Evolutionary conservation across 1,140 invertebrate species (phyloP).

Genomic region (Cydia splendana): DNA sequence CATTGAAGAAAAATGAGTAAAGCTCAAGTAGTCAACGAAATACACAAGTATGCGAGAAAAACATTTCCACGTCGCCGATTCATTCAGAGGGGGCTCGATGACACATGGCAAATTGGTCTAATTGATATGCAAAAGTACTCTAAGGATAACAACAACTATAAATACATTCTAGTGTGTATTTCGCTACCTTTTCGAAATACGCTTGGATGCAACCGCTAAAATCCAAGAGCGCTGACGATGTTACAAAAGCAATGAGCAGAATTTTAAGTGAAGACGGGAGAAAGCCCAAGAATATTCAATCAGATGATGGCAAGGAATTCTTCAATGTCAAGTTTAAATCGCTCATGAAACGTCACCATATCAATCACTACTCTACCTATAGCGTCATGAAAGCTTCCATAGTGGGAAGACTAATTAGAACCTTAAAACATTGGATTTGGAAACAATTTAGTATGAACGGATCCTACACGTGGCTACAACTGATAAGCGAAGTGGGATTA

Average conservation of each 20-base stretch:
- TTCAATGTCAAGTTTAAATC: constrained; percentile 58
- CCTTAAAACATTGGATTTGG: constrained; percentile 55
- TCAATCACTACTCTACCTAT: constrained; percentile 73
- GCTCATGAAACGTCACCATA: constrained; percentile 55
- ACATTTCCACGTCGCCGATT: constrained; percentile 59
- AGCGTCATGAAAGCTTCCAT: constrained; percentile 71
- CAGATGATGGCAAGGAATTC: constrained; percentile 74
- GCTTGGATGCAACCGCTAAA: constrained; percentile 72
- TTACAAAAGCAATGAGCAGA: constrained; percentile 40
- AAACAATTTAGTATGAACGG: constrained; percentile 67
- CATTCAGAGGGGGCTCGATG: constrained; percentile 60
- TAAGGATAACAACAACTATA: constrained; percentile 63
- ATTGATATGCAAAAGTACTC: constrained; percentile 61
- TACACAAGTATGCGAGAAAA: constrained; percentile 35
- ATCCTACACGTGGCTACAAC: constrained; percentile 59
- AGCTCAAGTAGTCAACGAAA: constrained; percentile 53
- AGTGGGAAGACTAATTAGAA: constrained; percentile 75
- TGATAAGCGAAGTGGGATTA: neutral
- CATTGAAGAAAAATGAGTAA: constrained; percentile 30
- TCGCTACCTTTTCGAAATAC: constrained; percentile 75
- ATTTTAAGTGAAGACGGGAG: constrained; percentile 46
- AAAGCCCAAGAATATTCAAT: constrained; percentile 70
- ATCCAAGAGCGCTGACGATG: constrained; percentile 66
- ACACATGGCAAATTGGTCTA: constrained; percentile 69
- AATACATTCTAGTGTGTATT: constrained; percentile 75